Evolutionary conservation across 2,113 vertebrate species (phyloP).

Genomic region (Seriola rivoliana): DNA sequence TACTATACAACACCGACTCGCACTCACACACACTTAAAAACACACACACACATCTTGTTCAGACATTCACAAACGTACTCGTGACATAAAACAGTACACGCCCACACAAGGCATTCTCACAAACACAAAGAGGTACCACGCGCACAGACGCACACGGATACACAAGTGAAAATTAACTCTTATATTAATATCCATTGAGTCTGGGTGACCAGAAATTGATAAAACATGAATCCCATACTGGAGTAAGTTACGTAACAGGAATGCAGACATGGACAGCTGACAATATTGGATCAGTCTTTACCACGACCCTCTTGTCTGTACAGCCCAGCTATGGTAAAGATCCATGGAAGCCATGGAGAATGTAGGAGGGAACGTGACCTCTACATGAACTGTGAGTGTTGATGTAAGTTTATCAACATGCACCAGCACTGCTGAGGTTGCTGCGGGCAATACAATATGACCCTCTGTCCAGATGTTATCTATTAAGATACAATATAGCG

Average conservation of each 20-base stretch:
- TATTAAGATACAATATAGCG: constrained; percentile 42
- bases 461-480: constrained; percentile 65
- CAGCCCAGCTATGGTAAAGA: constrained; percentile 85
- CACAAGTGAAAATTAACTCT: constrained; percentile 51
- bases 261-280: constrained; percentile 85
- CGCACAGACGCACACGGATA: constrained; percentile 39
- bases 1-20: constrained; percentile 62
- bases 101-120: constrained; percentile 44
- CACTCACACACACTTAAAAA: constrained; percentile 19
- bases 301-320: constrained; percentile 74
- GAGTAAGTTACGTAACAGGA: constrained; percentile 73
- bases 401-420: constrained; percentile 86
- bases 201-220: constrained; percentile 67
- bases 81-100: constrained; percentile 30
- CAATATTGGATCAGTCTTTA: constrained; percentile 84
- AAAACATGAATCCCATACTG: constrained; percentile 64
- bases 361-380: constrained; percentile 80
- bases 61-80: constrained; percentile 44
- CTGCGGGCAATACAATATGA: constrained; percentile 81
- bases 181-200: constrained; percentile 60
- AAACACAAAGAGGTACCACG: constrained; percentile 44
- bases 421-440: constrained; percentile 84
- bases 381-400: constrained; percentile 84
- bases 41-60: constrained; percentile 41
- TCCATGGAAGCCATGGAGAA: constrained; percentile 81